A percentile compares a stretch with the other conserved stretches of the same genome.
Evolutionary conservation across 2,888 invertebrate genomes (phyloP).

Genomic region (Drosophila demipolita): DNA sequence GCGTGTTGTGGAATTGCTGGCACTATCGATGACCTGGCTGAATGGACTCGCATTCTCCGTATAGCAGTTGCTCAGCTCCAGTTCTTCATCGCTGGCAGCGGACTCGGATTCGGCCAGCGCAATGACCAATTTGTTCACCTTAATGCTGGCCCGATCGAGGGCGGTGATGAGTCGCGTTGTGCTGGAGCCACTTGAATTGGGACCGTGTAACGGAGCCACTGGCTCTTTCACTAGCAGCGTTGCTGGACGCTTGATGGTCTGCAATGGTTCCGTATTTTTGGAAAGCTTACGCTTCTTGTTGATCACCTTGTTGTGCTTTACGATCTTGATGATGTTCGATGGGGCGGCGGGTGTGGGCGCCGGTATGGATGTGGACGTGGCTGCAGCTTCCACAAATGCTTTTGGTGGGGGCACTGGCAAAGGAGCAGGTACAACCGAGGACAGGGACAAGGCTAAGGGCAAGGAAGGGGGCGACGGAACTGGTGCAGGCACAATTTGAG

Average conservation of each 20-base stretch:
- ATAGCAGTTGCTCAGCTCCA: slow-evolving; percentile 58
- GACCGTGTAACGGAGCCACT: slow-evolving; percentile 33
- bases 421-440: background rate
- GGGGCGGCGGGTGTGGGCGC: slow-evolving; percentile 1
- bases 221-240: slow-evolving; percentile 58
- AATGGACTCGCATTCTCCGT: slow-evolving; percentile 80
- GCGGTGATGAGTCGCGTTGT: slow-evolving; percentile 77
- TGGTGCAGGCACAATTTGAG: background rate
- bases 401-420: slow-evolving; percentile 3
- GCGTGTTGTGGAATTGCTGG: slow-evolving; percentile 70
- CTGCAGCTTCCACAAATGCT: background rate
- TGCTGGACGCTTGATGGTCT: slow-evolving; percentile 50
- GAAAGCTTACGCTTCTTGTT: slow-evolving; percentile 72
- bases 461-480: background rate
- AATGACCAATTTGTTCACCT: slow-evolving; percentile 80
- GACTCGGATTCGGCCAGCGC: slow-evolving; percentile 70
- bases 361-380: background rate
- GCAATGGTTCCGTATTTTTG: slow-evolving; percentile 1
- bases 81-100: slow-evolving; percentile 76
- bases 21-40: slow-evolving; percentile 79
- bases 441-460: too few species aligned
- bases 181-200: slow-evolving; percentile 12
- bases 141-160: slow-evolving; percentile 70
- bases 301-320: slow-evolving; percentile 84
- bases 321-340: slow-evolving; percentile 72